These are phyloP conservation scores for Elanus axillaris DNA, from an alignment of 2,113 vertebrate species.

Conservation along the genomic window DNA sequence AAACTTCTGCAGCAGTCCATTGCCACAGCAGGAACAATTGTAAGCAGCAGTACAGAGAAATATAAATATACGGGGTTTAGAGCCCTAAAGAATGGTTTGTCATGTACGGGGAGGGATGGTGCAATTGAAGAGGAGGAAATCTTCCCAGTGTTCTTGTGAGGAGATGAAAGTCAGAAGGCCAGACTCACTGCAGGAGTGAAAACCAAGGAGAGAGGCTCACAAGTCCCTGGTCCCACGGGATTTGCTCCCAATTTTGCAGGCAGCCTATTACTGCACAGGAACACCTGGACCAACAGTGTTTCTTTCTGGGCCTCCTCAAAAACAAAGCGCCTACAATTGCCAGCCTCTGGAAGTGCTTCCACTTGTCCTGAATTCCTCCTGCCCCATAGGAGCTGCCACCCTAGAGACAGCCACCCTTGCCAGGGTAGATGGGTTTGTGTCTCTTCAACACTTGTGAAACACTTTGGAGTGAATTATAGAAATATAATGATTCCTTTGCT, in stretches of 20 bases:
- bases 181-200: accelerated
- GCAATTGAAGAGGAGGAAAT: accelerated
- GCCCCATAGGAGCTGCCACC: neutral
- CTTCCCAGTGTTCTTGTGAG: neutral
- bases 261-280: neutral
- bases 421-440: neutral
- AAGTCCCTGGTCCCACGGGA: neutral
- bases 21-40: neutral
- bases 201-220: neutral
- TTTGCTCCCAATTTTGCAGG: neutral
- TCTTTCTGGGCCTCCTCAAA: neutral
- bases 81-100: neutral
- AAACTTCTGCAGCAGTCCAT: neutral
- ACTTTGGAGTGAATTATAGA: neutral
- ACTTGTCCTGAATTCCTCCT: neutral
- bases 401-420: neutral
- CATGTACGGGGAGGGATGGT: neutral
- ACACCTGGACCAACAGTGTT: neutral
- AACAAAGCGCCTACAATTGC: neutral
- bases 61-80: neutral
- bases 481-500: neutral
- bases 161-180: neutral
- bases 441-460: neutral
- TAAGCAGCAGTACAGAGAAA: neutral
- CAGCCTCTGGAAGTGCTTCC: neutral